Evolutionary conservation across 2,888 invertebrate genomes (phyloP).

Genomic region (Drosophila monieri): DNA sequence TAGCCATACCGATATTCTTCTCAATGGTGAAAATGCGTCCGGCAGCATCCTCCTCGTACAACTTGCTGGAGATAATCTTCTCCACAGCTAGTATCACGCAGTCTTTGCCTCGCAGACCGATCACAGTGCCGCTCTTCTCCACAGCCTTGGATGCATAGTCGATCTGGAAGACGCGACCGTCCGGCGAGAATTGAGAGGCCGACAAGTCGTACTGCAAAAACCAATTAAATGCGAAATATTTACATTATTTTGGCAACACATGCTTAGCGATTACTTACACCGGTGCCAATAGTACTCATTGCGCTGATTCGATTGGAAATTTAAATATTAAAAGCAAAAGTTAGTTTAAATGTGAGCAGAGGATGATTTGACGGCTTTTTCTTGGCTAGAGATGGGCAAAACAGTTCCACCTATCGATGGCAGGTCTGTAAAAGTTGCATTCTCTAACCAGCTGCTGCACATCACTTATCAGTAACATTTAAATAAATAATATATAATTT

Average conservation of each 20-base stretch:
- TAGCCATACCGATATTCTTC: slow-evolving; percentile 96
- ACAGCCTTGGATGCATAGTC: slow-evolving; percentile 99
- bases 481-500: too few species aligned
- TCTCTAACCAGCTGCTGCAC: too few species aligned
- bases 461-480: too few species aligned
- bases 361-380: slow-evolving; percentile 83
- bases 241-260: not conserved
- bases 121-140: slow-evolving; percentile 98
- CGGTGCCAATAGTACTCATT: slow-evolving; percentile 98
- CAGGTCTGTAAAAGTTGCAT: too few species aligned
- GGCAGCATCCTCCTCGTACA: slow-evolving; percentile 96
- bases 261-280: slow-evolving; percentile 87
- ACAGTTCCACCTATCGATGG: slow-evolving; percentile 27
- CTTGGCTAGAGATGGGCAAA: slow-evolving; percentile 37
- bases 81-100: slow-evolving; percentile 99
- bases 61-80: slow-evolving; percentile 96
- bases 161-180: slow-evolving; percentile 99
- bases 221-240: not conserved
- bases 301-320: slow-evolving; percentile 65
- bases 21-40: slow-evolving; percentile 96
- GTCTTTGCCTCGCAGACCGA: slow-evolving; percentile 97
- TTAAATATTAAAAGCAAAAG: slow-evolving; percentile 34
- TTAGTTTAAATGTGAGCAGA: slow-evolving; percentile 48
- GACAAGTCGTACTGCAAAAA: slow-evolving; percentile 96
- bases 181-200: slow-evolving; percentile 99